Conservation (phyloP, 2,888 invertebrate genomes). For the Litoditis marina region DNA sequence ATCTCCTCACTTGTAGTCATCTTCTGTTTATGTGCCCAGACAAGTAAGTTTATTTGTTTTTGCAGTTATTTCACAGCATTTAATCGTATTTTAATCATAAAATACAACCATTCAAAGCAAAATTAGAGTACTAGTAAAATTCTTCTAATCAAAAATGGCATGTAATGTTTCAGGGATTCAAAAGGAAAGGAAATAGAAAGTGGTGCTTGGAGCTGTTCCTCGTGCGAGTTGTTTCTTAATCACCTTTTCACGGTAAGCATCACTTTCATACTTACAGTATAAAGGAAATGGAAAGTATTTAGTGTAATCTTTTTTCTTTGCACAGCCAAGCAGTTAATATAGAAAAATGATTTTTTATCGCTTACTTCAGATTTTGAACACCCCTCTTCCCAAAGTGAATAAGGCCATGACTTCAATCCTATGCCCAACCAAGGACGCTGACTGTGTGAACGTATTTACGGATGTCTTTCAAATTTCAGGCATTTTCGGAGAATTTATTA, state of each 20-base stretch:
- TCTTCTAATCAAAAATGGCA: conserved; percentile 1
- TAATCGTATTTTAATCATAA: conserved; percentile 6
- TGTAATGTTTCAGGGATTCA: conserved; percentile 14
- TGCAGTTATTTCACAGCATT: conserved; percentile 8
- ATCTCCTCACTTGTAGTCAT: conserved; percentile 3
- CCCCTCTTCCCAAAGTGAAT: conserved; percentile 5
- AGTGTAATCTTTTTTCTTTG: conserved; percentile 7
- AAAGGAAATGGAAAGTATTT: conserved; percentile 9
- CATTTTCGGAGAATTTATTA: neutral
- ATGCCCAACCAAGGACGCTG: conserved; percentile 7
- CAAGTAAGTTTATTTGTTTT: conserved; percentile 12
- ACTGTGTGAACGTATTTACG: conserved; percentile 3
- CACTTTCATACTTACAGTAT: conserved; percentile 12
- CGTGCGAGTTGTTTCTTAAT: neutral
- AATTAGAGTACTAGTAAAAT: conserved; percentile 7
- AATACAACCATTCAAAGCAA: conserved; percentile 9
- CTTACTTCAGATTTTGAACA: conserved; percentile 3
- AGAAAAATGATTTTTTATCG: neutral
- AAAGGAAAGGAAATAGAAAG: conserved; percentile 4
- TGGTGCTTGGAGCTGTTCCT: conserved; percentile 1
- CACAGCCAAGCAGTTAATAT: conserved; percentile 8
- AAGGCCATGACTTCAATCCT: conserved; percentile 3
- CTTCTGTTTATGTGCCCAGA: conserved; percentile 7
- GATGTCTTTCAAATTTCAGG: conserved; percentile 9
- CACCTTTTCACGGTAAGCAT: conserved; percentile 8